Percentiles rank a stretch among this genome's conserved stretches.
These are phyloP conservation scores for Atrina japonica DNA, from an alignment of 2,888 invertebrate genomes.

Conservation along the genomic window DNA sequence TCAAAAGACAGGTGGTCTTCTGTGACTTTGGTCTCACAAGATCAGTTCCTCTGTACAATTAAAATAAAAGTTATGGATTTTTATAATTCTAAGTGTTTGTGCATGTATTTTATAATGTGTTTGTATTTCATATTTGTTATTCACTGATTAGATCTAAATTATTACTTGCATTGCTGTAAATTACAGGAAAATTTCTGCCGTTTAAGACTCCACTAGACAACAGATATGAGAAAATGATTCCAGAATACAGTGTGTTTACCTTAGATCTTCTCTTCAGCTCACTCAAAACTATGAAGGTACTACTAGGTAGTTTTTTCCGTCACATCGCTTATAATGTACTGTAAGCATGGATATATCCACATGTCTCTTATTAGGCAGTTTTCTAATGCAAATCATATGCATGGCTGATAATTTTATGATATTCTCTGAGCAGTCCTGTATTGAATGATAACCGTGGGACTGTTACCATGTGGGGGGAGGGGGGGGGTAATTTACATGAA, in stretches of 20 bases:
- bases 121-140: too few relatives aligned
- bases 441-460: too few relatives aligned
- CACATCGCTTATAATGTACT: neutral
- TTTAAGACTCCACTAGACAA: constrained; percentile 95
- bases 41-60: too few relatives aligned
- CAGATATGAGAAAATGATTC: constrained; percentile 91
- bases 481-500: too few relatives aligned
- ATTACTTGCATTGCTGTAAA: constrained; percentile 15
- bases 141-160: constrained; percentile 2
- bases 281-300: constrained; percentile 90
- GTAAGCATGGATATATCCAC: neutral
- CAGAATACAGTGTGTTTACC: constrained; percentile 90
- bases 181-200: constrained; percentile 88
- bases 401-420: too few relatives aligned
- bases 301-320: constrained; percentile 19
- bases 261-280: constrained; percentile 93
- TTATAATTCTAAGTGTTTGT: too few relatives aligned
- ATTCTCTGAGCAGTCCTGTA: too few relatives aligned
- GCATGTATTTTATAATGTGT: too few relatives aligned
- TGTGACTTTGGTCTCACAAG: too few relatives aligned
- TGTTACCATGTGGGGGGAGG: too few relatives aligned
- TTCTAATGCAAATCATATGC: neutral
- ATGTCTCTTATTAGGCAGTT: neutral
- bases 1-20: too few relatives aligned
- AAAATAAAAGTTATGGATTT: too few relatives aligned